Conservation (phyloP, 2,797 vertebrate species). For the Paramormyrops hopkinsi region DNA sequence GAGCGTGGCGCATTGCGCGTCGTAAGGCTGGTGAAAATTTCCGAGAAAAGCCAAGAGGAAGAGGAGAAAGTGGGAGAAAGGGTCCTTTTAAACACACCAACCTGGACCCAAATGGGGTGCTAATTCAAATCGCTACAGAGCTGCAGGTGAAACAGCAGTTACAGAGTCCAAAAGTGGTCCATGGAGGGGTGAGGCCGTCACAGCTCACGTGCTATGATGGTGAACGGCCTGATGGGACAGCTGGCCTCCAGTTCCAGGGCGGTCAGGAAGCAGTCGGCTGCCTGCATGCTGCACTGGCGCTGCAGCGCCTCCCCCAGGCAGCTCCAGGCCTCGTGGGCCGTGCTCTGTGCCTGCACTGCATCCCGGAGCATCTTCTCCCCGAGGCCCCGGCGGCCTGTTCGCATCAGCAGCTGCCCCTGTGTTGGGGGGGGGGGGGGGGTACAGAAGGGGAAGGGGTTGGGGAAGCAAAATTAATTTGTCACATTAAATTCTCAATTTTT, state of each 20-base stretch:
- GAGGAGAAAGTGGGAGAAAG: neutral
- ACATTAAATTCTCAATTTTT: neutral
- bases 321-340: constrained; percentile 85
- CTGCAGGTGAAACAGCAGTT: neutral
- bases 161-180: neutral
- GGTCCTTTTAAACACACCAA: neutral
- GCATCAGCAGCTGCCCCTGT: constrained; percentile 80
- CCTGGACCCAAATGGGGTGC: neutral
- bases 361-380: constrained; percentile 90
- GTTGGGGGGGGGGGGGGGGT: constrained; percentile 26
- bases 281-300: constrained; percentile 70
- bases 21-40: neutral
- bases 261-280: constrained; percentile 84
- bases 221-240: constrained; percentile 85
- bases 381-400: constrained; percentile 69
- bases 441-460: neutral
- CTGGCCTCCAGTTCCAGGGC: constrained; percentile 91
- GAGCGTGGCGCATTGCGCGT: no score
- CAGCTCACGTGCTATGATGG: constrained; percentile 85
- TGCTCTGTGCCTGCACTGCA: constrained; percentile 77
- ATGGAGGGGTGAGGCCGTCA: constrained; percentile 45
- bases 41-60: constrained; percentile 1
- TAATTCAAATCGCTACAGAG: neutral
- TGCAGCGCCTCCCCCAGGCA: constrained; percentile 86
- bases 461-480: neutral